Conservation (phyloP, 2,113 vertebrate genomes). For the Takifugu bimaculatus region DNA sequence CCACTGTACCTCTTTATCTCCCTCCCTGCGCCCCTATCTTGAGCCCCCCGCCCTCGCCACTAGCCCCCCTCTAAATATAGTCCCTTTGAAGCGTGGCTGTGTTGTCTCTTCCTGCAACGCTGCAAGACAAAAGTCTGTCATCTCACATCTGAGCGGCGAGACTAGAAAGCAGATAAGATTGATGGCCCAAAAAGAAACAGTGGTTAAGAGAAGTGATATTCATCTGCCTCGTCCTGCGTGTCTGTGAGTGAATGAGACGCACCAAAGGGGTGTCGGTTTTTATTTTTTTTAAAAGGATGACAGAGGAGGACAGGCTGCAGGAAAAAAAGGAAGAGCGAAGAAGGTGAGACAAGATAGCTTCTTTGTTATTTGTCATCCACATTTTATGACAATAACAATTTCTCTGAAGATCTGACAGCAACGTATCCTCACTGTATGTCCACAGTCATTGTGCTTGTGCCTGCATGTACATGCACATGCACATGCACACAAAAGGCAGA, state of each 20-base stretch:
- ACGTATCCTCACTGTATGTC: conserved; percentile 15
- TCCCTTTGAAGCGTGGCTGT: conserved; percentile 67
- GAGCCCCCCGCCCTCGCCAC: conserved; percentile 11
- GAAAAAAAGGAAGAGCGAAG: conserved; percentile 16
- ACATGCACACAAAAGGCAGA: conserved; percentile 6
- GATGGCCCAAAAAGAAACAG: conserved; percentile 52
- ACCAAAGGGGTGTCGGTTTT: conserved; percentile 1
- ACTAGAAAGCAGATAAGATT: conserved; percentile 55
- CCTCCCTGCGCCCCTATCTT: conserved; percentile 27
- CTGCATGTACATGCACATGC: conserved; percentile 2
- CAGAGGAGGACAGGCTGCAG: conserved; percentile 19
- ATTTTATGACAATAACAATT: conserved; percentile 70
- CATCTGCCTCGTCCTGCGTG: conserved; percentile 45
- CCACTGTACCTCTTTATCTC: conserved; percentile 44
- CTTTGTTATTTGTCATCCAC: conserved; percentile 65
- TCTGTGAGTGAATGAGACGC: conserved; percentile 13
- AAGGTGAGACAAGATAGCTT: conserved; percentile 33
- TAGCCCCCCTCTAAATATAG: conserved; percentile 69
- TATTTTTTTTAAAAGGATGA: conserved; percentile 4
- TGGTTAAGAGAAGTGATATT: conserved; percentile 52
- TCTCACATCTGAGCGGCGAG: conserved; percentile 55
- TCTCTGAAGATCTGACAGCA: conserved; percentile 62
- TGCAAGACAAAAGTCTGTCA: conserved; percentile 72
- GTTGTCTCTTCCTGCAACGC: conserved; percentile 64
- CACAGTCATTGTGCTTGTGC: conserved; percentile 2